Evolutionary conservation across 2,797 vertebrate species (phyloP).

Genomic region (Peromyscus aztecus): DNA sequence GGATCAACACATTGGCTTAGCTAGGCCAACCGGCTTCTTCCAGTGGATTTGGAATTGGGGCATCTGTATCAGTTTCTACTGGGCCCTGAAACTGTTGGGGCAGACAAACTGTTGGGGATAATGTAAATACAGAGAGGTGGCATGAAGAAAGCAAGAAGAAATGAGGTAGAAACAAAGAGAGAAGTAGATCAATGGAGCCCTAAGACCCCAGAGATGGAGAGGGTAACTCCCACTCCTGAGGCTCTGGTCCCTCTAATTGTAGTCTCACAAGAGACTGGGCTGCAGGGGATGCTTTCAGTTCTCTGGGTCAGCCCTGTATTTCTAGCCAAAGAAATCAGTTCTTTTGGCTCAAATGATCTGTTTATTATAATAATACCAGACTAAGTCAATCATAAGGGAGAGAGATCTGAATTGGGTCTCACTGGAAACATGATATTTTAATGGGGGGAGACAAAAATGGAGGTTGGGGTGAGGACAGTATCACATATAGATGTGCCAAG

Average conservation of each 20-base stretch:
- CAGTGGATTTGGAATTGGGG: background rate
- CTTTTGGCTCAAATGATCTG: background rate
- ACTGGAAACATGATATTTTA: conserved; percentile 38
- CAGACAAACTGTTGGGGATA: background rate
- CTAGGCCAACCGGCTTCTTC: background rate
- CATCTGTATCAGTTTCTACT: background rate
- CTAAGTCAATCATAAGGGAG: background rate
- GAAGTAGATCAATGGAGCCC: background rate
- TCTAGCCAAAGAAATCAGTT: background rate
- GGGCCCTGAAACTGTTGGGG: background rate
- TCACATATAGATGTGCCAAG: conserved; percentile 17
- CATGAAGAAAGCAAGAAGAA: background rate
- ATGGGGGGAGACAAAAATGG: conserved; percentile 1
- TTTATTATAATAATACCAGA: conserved; percentile 41
- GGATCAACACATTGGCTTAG: background rate
- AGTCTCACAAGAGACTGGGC: background rate
- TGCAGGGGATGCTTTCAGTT: background rate
- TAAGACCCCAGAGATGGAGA: background rate
- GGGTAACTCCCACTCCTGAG: background rate
- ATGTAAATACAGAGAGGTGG: background rate
- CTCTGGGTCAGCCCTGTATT: background rate
- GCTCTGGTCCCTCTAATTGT: background rate
- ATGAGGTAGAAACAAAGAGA: background rate
- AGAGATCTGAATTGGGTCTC: background rate
- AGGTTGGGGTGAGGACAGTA: conserved; percentile 1